Evolutionary conservation across 2,888 invertebrate genomes (phyloP).

Genomic region (Aspidapion aeneum): DNA sequence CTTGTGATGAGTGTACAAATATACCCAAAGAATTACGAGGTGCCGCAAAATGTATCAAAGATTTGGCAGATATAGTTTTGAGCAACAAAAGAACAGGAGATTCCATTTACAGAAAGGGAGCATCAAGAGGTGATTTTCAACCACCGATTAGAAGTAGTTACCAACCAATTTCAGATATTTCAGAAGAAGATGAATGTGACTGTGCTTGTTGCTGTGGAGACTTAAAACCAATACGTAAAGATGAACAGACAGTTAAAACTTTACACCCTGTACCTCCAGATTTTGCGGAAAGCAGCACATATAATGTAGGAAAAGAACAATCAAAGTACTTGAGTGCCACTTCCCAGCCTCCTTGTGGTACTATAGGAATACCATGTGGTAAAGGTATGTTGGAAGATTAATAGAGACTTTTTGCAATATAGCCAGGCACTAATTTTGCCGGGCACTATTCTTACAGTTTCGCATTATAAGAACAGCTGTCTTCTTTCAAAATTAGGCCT

Average conservation of each 20-base stretch:
- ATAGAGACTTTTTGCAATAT: too few species aligned
- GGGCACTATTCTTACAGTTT: too few species aligned
- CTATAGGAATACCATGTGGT: constrained; percentile 6
- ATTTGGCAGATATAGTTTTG: constrained; percentile 39
- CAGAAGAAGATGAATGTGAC: constrained; percentile 13
- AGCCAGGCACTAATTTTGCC: too few species aligned
- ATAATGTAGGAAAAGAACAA: constrained; percentile 9
- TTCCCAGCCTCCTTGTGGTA: constrained; percentile 5
- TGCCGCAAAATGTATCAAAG: constrained; percentile 39
- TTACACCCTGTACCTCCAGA: constrained; percentile 18
- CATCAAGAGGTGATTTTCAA: not conserved
- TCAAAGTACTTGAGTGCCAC: constrained; percentile 18
- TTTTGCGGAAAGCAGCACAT: constrained; percentile 24
- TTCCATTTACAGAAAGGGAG: not conserved
- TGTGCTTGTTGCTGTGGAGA: constrained; percentile 18
- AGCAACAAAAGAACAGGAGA: constrained; percentile 20
- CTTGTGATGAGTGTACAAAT: constrained; percentile 34
- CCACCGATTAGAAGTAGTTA: not conserved
- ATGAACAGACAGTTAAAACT: constrained; percentile 21
- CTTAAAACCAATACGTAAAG: constrained; percentile 1
- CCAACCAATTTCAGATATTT: not conserved
- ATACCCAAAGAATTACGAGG: constrained; percentile 38
- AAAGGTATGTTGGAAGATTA: constrained; percentile 5
- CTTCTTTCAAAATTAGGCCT: too few species aligned
- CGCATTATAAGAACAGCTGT: too few species aligned